Base-by-base conservation (phyloP, 1,140 invertebrate genomes). In the Heliothis virescens region DNA sequence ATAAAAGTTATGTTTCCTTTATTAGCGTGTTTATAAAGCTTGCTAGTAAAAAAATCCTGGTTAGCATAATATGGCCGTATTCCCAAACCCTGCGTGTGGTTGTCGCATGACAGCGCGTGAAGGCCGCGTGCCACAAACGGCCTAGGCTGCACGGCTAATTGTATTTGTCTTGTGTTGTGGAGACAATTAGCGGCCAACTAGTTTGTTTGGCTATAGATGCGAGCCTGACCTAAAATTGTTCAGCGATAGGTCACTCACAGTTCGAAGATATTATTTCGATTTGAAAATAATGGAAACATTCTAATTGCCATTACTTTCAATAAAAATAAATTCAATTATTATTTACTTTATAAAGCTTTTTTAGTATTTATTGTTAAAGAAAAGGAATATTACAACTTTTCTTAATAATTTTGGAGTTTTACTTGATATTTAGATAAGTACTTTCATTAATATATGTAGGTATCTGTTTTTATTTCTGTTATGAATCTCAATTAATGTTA, bases 101-200 rank as follows among this genome's bases (percentile, higher is more conserved):
- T 72, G 34, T 82, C 60, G 67, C 76, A 71, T 75, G 82, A 77
- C 81, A n/a, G 57, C 41, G 59, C 55, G 59, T 50, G 80, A 83
- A 86, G 85, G 85, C 79, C 79, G 74, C 50, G 76, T 85, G 71
- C 79, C 63, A 82, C 41, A 73, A 79, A 82, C 52, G 48, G 74
- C 34, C 48, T 29, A 50, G 48, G 59, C 62, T 41, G 15, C 21
- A 13, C 7, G 71, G 53, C 74, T 83, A 85, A 83, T 82, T 77
- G 81, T 80, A 47, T 85, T 78, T 80, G 76, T 67, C 63, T 82
- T 78, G 67, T 82, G n/a, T 62, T 52, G 67, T 71, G 65, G 73
- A 77, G 48, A 81, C 75, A 80, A 85, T 85, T 83, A 85, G 78
- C 78, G 60, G 63, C 75, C 75, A 67, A 75, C 15, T 52, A 57